Evolutionary conservation across 2,888 invertebrate genomes (phyloP).

Genomic region (Coelopa pilipes): DNA sequence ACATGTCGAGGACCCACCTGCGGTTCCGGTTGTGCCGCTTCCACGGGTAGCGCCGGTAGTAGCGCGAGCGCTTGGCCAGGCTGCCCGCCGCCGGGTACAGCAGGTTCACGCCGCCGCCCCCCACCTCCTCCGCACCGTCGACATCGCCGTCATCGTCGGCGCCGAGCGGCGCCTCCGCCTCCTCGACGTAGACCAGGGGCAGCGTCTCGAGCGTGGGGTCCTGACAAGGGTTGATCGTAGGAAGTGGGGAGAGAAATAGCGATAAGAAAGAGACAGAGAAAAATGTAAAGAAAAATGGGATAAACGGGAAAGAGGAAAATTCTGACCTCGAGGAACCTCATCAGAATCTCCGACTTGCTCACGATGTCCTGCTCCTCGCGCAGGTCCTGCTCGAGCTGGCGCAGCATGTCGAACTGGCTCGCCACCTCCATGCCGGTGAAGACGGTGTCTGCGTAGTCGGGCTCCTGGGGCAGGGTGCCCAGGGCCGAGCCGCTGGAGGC

Average conservation of each 20-base stretch:
- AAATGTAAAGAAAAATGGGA: neutral
- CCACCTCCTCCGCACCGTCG: too few relatives aligned
- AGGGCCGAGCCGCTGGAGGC: constrained; percentile 48
- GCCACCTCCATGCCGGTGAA: constrained; percentile 59
- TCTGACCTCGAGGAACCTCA: constrained; percentile 63
- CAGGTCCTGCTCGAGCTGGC: constrained; percentile 61
- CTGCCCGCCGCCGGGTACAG: constrained; percentile 45
- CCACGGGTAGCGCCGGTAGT: constrained; percentile 74
- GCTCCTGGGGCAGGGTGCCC: constrained; percentile 48
- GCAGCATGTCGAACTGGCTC: constrained; percentile 60
- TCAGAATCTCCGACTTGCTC: constrained; percentile 63
- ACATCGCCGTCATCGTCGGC: constrained; percentile 39
- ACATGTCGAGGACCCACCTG: constrained; percentile 53
- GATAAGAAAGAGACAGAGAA: too few relatives aligned
- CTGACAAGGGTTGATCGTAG: too few relatives aligned
- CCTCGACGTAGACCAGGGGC: constrained; percentile 65
- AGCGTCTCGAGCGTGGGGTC: constrained; percentile 63
- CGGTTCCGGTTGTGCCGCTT: constrained; percentile 71
- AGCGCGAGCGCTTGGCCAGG: constrained; percentile 69
- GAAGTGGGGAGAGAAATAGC: too few relatives aligned
- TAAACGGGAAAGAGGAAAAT: neutral
- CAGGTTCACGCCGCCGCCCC: constrained; percentile 27
- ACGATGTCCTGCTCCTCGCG: constrained; percentile 65
- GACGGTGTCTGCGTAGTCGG: constrained; percentile 60
- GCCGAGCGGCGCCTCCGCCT: constrained; percentile 43